phyloP scores from a whole-genome alignment of 2,888 invertebrate genomes.

The Drosophila eohydei region DNA sequence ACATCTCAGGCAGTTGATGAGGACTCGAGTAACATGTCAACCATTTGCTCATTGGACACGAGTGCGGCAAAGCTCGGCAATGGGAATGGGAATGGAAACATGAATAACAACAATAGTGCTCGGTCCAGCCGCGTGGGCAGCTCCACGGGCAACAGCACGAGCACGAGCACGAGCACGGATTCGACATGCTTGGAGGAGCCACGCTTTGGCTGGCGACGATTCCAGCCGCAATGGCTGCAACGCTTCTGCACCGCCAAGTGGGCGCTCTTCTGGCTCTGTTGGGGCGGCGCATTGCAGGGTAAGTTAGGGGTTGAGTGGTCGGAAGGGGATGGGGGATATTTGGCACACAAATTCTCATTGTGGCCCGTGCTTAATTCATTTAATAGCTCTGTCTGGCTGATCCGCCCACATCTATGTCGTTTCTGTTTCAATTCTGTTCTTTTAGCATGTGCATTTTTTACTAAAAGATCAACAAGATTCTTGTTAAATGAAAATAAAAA shows the following conservation, averaged over 20 bases:
- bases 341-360: constrained; percentile 23
- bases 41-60: constrained; percentile 28
- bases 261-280: constrained; percentile 92
- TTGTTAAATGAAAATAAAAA: background rate
- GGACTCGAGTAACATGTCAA: constrained; percentile 20
- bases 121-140: constrained; percentile 22
- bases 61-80: constrained; percentile 47
- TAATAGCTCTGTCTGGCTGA: constrained; percentile 42
- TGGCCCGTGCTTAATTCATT: constrained; percentile 58
- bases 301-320: constrained; percentile 17
- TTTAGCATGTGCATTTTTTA: background rate
- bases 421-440: constrained; percentile 4
- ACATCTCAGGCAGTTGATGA: constrained; percentile 12
- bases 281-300: constrained; percentile 92
- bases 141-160: no score
- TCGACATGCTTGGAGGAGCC: constrained; percentile 18
- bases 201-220: constrained; percentile 89
- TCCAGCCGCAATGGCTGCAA: constrained; percentile 88
- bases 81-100: constrained; percentile 33
- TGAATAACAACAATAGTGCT: constrained; percentile 76
- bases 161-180: constrained; percentile 14
- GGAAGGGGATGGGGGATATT: background rate
- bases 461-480: background rate
- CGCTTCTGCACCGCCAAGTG: constrained; percentile 91
- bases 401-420: constrained; percentile 39